phyloP scores from a whole-genome alignment of 2,113 vertebrate genomes.

The Bos javanicus region DNA sequence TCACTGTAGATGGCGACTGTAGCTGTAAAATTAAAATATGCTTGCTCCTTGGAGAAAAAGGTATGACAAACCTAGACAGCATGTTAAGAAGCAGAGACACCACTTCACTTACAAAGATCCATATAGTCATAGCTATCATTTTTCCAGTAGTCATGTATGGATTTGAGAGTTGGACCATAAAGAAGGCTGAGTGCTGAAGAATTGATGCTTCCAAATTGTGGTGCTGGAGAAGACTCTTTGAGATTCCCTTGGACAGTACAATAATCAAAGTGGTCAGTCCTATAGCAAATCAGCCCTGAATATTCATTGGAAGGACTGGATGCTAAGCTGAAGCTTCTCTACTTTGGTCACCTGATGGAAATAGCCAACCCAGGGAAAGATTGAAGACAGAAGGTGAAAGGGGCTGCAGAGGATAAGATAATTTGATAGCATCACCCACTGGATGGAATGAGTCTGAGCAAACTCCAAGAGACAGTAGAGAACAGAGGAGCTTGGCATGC shows the following conservation, averaged over 20 bases:
- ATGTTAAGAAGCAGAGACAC: neutral
- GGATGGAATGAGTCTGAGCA: neutral
- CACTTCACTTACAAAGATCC: neutral
- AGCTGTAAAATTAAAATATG: neutral
- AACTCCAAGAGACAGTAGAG: neutral
- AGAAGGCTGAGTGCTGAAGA: neutral
- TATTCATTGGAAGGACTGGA: neutral
- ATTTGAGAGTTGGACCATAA: neutral
- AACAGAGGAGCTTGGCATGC: neutral
- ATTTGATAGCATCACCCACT: neutral
- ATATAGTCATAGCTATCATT: neutral
- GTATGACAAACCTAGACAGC: neutral
- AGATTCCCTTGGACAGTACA: neutral
- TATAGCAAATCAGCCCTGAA: neutral
- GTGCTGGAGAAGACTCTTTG: neutral
- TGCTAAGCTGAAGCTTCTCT: neutral
- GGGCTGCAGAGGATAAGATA: neutral
- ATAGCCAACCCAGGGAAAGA: neutral
- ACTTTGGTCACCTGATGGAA: neutral
- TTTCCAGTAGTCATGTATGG: neutral
- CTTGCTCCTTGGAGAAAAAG: neutral
- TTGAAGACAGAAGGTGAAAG: neutral
- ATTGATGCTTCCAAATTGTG: neutral
- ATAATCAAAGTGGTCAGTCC: neutral
- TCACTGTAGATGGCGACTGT: neutral